Evolutionary conservation across 2,113 vertebrate species (phyloP), one percentile per base, ranked within the genome.

Genomic region (Aldabrachelys gigantea): DNA sequence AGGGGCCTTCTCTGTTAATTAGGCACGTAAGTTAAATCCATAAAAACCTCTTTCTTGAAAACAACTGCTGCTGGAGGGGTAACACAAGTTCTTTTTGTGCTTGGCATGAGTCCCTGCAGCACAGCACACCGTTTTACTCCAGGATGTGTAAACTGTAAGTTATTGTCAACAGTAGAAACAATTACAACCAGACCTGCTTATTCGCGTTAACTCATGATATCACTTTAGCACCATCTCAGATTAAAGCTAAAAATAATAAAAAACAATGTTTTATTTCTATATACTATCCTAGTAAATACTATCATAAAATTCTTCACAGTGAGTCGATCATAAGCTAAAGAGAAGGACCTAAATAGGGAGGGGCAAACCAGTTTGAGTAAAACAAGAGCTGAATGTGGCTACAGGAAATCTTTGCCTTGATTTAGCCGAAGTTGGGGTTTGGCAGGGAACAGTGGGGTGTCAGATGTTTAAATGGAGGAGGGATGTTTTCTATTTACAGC

Each of bases 21-120:
- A 93, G 90, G 80, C 53, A 86, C 22, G 82, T 82, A 95, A 85
- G 31, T 89, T 91, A 94, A 95, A 94, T 57, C 89, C 82, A 93
- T 94, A 94, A 95, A 96, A 96, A 21, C 19, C 31, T 10, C 50
- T 92, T 89, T 95, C 80, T 93, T 96, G 92, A 78, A 95, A 91
- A 27, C 75, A 21, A 81, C 47, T 90, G 88, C 0, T 35, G 82
- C 69, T 96, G 47, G 81, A 93, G 44, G 91, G 82, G 82, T 87
- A 76, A 95, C 41, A 91, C 62, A 93, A 87, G 92, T 95, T 95
- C 88, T 44, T 94, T 96, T 75, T 87, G 85, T 93, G 22, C 13
- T 96, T 97, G 91, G 59, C 91, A 84, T 52, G 80, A 87, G 21
- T 87, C 24, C 82, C 85, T 84, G 86, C 85, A 95, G 59, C 76